These are phyloP conservation scores for Thaumatotibia leucotreta DNA, from an alignment of 1,140 invertebrate species.

Conservation along the genomic window DNA sequence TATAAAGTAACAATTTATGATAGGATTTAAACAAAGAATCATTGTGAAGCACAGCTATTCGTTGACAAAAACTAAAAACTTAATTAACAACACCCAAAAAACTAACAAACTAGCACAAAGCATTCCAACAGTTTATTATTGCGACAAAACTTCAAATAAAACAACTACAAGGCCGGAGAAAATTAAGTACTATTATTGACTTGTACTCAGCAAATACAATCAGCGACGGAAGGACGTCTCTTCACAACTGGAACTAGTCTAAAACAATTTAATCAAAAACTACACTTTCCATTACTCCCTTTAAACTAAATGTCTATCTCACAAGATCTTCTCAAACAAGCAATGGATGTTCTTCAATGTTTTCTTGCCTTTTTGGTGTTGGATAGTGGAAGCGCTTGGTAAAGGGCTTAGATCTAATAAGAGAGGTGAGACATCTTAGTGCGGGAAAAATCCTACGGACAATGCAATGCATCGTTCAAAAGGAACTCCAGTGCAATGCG, in stretches of 20 bases:
- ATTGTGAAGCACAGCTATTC: not conserved
- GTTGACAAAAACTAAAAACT: not conserved
- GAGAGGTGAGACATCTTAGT: conserved; percentile 3
- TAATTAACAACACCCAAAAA: no score
- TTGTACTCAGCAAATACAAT: conserved; percentile 54
- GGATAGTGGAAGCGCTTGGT: not conserved
- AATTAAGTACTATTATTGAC: conserved; percentile 52
- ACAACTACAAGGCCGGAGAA: conserved; percentile 40
- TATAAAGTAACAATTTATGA: not conserved
- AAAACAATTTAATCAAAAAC: not conserved
- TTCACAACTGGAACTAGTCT: conserved; percentile 15
- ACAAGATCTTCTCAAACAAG: not conserved
- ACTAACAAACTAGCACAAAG: not conserved
- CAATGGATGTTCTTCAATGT: not conserved
- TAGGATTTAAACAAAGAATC: not conserved
- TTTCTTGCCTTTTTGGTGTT: not conserved
- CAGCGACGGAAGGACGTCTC: conserved; percentile 41
- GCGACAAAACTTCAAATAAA: conserved; percentile 36
- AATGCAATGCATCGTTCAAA: not conserved
- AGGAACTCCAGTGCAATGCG: not conserved
- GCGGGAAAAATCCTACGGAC: not conserved
- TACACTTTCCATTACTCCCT: not conserved
- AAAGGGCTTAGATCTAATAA: conserved; percentile 4
- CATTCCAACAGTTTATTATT: conserved; percentile 1
- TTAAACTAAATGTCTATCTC: not conserved